Evolutionary conservation across 2,888 invertebrate genomes (phyloP).

Genomic region (Tetragonula carbonaria): DNA sequence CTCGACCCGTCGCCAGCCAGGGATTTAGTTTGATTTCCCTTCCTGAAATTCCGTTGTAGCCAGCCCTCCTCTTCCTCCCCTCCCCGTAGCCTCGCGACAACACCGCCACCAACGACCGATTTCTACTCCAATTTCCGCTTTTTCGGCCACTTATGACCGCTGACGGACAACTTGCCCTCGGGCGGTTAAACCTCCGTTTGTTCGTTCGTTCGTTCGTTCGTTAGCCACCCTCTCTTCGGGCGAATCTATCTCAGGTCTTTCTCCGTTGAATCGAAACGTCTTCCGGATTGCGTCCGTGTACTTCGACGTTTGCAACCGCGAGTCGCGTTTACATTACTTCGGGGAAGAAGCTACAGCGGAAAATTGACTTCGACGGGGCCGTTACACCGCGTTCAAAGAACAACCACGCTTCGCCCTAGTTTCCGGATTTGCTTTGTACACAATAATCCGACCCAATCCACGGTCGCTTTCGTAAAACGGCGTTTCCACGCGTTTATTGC

Average conservation of each 20-base stretch:
- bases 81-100: slow-evolving; percentile 31
- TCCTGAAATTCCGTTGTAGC: slow-evolving; percentile 66
- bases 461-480: too few species aligned
- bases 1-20: slow-evolving; percentile 51
- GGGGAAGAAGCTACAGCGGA: background rate
- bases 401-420: background rate
- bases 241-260: background rate
- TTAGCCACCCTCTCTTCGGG: too few species aligned
- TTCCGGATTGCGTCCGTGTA: background rate
- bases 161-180: slow-evolving; percentile 21
- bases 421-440: background rate
- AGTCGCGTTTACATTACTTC: background rate
- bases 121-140: slow-evolving; percentile 69
- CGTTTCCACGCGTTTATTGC: too few species aligned
- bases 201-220: background rate
- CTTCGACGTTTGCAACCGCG: background rate
- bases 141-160: slow-evolving; percentile 48
- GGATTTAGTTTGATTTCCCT: slow-evolving; percentile 75
- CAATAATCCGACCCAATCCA: background rate
- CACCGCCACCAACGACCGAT: slow-evolving; percentile 24
- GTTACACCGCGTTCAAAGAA: background rate
- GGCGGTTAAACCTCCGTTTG: slow-evolving; percentile 8
- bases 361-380: background rate
- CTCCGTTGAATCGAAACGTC: background rate
- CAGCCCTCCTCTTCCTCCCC: background rate